Evolutionary conservation across 2,797 vertebrate species (phyloP).

Genomic region (Melanotaenia nigrans): DNA sequence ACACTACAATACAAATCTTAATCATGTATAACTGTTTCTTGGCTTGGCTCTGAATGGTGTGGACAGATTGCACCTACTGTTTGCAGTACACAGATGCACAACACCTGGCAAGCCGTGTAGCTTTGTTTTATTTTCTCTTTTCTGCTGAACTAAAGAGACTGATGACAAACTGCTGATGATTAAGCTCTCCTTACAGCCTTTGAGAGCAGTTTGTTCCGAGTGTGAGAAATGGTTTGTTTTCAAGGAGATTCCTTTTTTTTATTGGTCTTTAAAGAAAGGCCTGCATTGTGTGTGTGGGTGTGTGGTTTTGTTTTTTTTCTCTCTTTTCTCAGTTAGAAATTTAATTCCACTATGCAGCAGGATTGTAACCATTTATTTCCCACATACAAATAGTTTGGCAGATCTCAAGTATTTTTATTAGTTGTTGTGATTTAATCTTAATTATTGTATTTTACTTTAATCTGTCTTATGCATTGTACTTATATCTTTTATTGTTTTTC

Average conservation of each 20-base stretch:
- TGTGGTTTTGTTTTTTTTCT: too few relatives aligned
- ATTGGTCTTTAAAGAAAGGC: background rate
- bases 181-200: slow-evolving; percentile 1
- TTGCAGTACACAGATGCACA: slow-evolving; percentile 22
- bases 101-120: slow-evolving; percentile 2
- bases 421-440: too few relatives aligned
- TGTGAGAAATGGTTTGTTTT: background rate
- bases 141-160: background rate
- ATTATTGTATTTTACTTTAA: too few relatives aligned
- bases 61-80: slow-evolving; percentile 4
- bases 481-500: too few relatives aligned
- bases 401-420: too few relatives aligned
- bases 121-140: background rate
- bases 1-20: too few relatives aligned
- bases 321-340: too few relatives aligned
- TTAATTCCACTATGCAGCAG: too few relatives aligned
- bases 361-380: too few relatives aligned
- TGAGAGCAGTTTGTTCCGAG: background rate
- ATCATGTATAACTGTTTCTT: slow-evolving; percentile 4
- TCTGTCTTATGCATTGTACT: too few relatives aligned
- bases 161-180: background rate
- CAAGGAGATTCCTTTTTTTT: background rate
- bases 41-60: background rate
- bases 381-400: too few relatives aligned
- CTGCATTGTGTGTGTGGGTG: too few relatives aligned